phyloP scores from a whole-genome alignment of 2,888 invertebrate species.

The Rhaphigaster nebulosa region DNA sequence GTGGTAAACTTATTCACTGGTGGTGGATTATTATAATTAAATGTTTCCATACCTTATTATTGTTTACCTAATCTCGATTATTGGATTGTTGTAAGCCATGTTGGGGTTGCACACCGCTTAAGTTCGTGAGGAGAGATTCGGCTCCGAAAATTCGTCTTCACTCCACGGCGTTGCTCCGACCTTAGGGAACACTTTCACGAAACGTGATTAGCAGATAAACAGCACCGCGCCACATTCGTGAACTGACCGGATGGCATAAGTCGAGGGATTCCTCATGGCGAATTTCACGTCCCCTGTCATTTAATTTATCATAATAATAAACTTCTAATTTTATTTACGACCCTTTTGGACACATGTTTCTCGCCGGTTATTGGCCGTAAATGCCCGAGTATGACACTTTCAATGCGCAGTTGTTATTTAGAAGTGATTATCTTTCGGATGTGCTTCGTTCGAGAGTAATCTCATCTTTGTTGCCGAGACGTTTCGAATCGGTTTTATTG shows the following conservation, averaged over 20 bases:
- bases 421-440: constrained; percentile 27
- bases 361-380: not conserved
- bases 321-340: constrained; percentile 12
- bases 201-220: constrained; percentile 10
- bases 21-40: too few species aligned
- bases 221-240: not conserved
- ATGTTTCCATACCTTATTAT: too few species aligned
- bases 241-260: not conserved
- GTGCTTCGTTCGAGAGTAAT: not conserved
- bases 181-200: not conserved
- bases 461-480: not conserved
- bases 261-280: not conserved
- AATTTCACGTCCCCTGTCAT: not conserved
- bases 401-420: constrained; percentile 40
- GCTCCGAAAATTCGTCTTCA: not conserved
- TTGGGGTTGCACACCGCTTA: not conserved
- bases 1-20: too few species aligned
- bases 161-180: constrained; percentile 1
- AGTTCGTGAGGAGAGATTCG: not conserved
- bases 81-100: not conserved
- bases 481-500: constrained; percentile 19
- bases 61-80: not conserved
- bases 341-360: not conserved
- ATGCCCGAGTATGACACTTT: constrained; percentile 19
- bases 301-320: constrained; percentile 34